Evolutionary conservation across 2,113 vertebrate species (phyloP).

Genomic region (Actenoides lindsayi): DNA sequence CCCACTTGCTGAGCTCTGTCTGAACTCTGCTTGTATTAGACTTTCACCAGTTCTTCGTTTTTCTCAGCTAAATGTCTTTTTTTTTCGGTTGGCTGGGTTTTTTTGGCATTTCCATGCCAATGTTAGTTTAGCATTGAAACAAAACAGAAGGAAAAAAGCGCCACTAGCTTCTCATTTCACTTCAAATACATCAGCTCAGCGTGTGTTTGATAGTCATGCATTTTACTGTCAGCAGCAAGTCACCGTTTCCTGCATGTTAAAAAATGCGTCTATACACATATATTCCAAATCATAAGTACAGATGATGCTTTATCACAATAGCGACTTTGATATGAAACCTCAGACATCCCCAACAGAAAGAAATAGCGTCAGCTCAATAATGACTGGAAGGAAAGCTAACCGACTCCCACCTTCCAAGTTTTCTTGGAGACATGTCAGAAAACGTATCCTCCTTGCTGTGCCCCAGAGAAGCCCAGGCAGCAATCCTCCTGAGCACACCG

Average conservation of each 20-base stretch:
- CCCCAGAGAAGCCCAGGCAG: background rate
- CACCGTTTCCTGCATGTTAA: background rate
- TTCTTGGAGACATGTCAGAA: background rate
- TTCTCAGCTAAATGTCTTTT: background rate
- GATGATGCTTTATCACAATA: background rate
- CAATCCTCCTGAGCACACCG: rapidly evolving
- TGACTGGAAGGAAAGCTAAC: background rate
- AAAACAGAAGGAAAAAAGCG: background rate
- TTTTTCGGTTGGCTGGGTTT: background rate
- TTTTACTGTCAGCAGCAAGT: background rate
- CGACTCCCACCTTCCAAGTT: background rate
- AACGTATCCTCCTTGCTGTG: background rate
- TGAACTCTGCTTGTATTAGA: background rate
- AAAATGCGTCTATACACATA: background rate
- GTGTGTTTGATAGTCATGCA: background rate
- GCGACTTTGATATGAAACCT: background rate
- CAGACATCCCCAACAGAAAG: background rate
- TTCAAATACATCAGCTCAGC: background rate
- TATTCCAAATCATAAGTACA: background rate
- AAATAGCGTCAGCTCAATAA: background rate
- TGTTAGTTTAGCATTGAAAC: background rate
- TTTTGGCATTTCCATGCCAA: background rate
- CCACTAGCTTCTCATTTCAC: background rate
- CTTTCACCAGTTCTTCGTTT: background rate
- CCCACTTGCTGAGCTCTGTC: background rate